A percentile compares a stretch with the other conserved stretches of the same genome.
These are phyloP conservation scores for Dugesia japonica DNA, from an alignment of 2,888 invertebrate species.

Conservation along the genomic window DNA sequence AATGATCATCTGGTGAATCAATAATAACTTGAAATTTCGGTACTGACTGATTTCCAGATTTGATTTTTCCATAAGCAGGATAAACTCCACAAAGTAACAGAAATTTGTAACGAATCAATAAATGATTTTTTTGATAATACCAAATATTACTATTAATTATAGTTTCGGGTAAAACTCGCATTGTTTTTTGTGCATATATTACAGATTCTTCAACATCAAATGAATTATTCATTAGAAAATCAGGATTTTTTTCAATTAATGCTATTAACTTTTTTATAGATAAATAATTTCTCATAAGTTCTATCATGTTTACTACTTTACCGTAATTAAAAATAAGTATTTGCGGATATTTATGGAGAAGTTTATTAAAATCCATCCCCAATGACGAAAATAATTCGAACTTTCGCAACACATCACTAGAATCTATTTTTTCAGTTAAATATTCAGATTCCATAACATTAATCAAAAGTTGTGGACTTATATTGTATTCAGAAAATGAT, in stretches of 20 bases:
- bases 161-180: neutral
- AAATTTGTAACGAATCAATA: neutral
- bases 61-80: neutral
- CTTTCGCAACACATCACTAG: neutral
- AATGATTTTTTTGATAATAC: neutral
- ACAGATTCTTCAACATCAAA: neutral
- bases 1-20: neutral
- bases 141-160: neutral
- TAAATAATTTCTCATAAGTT: neutral
- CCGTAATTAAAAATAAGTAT: neutral
- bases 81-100: neutral
- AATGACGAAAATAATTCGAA: neutral
- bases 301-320: neutral
- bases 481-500: neutral
- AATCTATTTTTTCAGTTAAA: neutral
- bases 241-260: neutral
- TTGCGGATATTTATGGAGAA: neutral
- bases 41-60: neutral
- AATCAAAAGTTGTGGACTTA: neutral
- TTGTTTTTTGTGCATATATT: neutral
- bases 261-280: neutral
- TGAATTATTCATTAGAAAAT: neutral
- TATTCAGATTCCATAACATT: neutral
- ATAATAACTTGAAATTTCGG: neutral
- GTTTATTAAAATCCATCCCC: neutral